Base-by-base conservation (phyloP, 2,888 invertebrate genomes). In the Cantharis rustica region DNA sequence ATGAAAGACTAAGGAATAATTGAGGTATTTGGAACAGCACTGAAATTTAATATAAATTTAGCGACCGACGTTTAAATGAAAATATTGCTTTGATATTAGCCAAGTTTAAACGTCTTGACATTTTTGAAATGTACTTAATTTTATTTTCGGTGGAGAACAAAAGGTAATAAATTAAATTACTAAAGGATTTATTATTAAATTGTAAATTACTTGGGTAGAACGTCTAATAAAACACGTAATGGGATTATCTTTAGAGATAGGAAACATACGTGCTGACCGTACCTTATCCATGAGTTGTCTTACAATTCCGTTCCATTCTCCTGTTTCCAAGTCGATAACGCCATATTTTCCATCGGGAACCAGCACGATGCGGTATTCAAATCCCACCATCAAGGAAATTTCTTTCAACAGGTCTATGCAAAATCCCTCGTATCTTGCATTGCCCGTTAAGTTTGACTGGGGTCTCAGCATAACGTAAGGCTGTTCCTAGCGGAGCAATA, bases 221-320 rank as follows among this genome's bases (percentile, higher is more conserved):
- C 47, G 47, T 47, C 47, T 47, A 47, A 47, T 47, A 47, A 47
- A 47, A 47, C 47, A 47, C n/a, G 47, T 47, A 47, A 47, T 47
- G 47, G 47, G 47, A 47, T 47, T 47, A 47, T 47, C 47, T 47
- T 47, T 47, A 4, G 47, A 47, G 47, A 47, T 47, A 47, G 47
- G 47, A 47, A 47, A n/a, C 47, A 47, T 47, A 47, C 47, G 47
- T 47, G 47, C 47, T 47, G 47, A 47, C 47, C 47, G 86, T 86
- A 92, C 92, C 91, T 94, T 92, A 82, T 92, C 92, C 90, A 92
- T 92, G 80, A 93, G 90, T 83, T 92, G 91, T 71, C 90, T 88
- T 26, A 93, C 92, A 81, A 93, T 91, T 75, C 93, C 93, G 85
- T 94, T 94, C 94, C 94, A 94, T 87, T 94, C 92, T 16, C 93